Base-by-base conservation (phyloP, 2,113 vertebrate species). In the Asarcornis scutulata region DNA sequence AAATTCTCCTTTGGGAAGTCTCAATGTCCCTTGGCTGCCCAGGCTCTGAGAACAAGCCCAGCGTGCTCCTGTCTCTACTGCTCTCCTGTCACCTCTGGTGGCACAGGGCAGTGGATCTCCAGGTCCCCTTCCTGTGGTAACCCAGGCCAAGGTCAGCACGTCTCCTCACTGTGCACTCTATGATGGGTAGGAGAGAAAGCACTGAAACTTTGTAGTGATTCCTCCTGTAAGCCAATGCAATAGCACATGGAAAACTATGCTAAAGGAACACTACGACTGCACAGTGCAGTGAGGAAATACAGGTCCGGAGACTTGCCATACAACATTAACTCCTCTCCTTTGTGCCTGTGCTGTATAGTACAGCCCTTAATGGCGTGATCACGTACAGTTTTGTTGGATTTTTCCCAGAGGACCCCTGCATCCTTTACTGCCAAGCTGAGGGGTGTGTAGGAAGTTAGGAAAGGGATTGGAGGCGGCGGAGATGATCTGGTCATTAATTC, bases 401-500 rank as follows among this genome's bases (percentile, higher is more conserved):
- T 91, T 93, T 88, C 92, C 85, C 88, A 91, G 68, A 88, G 69
- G 64, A 89, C 44, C 60, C 46, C 68, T 86, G 60, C 42, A 71
- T 86, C 55, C 75, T 91, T 95, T 91, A 63, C 72, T 92, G 88
- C 76, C 88, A 92, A 90, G 76, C 48, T 68, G 59, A 86, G 74
- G 88, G 88, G 88, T 71, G 88, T 86, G 56, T 82, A 90, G 76
- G 62, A 94, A 94, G 92, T 86, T 83, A 92, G 56, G 80, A 93
- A 90, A 32, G 79, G 52, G 94, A 96, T 78, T 95, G 89, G 93
- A 96, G 79, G 63, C 85, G 79, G 63, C 85, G 26, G 79, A 94
- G 90, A 84, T 86, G 73, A 91, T 75, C 84, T 50, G 64, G 74
- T 94, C 93, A 88, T 93, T 92, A 91, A 96, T 64, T 86, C 73